Evolutionary conservation across 2,797 vertebrate species (phyloP).

Genomic region (Oceanodroma leucorhoa): DNA sequence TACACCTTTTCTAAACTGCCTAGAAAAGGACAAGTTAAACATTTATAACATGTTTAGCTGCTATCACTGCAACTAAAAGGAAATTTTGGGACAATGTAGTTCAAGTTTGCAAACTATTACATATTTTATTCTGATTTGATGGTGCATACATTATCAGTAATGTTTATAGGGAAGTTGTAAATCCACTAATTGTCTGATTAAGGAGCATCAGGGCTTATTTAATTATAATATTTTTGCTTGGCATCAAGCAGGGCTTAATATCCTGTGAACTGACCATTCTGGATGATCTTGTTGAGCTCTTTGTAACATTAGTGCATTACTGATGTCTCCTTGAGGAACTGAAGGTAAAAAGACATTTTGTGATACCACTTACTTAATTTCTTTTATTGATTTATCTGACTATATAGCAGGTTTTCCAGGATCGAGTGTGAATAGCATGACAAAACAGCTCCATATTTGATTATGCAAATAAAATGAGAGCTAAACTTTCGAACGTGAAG

Average conservation of each 20-base stretch:
- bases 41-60: background rate
- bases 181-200: background rate
- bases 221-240: constrained; percentile 2
- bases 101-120: background rate
- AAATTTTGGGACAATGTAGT: background rate
- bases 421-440: background rate
- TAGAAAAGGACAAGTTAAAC: background rate
- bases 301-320: background rate
- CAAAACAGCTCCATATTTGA: background rate
- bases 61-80: background rate
- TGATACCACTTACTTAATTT: constrained; percentile 23
- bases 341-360: background rate
- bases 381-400: constrained; percentile 41
- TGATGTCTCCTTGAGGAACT: background rate
- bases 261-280: background rate
- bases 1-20: background rate
- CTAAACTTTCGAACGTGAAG: background rate
- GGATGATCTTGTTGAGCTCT: background rate
- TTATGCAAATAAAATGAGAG: background rate
- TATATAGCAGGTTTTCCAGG: background rate
- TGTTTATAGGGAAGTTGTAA: background rate
- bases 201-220: background rate
- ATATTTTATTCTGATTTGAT: background rate
- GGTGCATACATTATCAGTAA: background rate
- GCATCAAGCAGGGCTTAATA: background rate